Percentiles rank a stretch among this genome's conserved stretches.
Evolutionary conservation across 2,113 vertebrate species (phyloP).

Genomic region (Malurus alboscapulatus): DNA sequence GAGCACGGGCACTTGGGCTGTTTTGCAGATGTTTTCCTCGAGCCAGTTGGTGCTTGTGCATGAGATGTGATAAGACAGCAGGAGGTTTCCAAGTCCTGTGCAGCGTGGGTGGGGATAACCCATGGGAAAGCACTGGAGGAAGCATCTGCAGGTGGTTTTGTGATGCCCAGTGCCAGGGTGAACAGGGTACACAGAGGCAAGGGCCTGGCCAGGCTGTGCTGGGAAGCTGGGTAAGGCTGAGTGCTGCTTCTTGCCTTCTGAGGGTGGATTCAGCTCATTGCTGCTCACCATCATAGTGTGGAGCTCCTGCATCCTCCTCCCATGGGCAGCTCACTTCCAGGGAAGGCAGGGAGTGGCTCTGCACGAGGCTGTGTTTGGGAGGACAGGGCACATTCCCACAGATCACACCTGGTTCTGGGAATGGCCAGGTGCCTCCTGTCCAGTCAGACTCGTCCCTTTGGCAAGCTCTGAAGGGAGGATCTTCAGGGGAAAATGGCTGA

Average conservation of each 20-base stretch:
- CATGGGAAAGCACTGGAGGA: not conserved
- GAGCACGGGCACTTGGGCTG: rapidly evolving
- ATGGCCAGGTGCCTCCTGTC: not conserved
- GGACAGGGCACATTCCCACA: not conserved
- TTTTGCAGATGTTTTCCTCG: not conserved
- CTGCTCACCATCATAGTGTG: rapidly evolving
- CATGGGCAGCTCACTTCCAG: not conserved
- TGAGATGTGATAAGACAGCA: not conserved
- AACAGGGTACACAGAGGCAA: not conserved
- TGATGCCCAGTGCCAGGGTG: not conserved
- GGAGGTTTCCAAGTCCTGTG: not conserved
- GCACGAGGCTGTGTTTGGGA: not conserved
- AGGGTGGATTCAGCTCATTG: not conserved
- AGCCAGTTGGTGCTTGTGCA: not conserved
- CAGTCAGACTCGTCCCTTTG: not conserved
- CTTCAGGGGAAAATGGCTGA: not conserved
- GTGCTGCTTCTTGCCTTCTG: not conserved
- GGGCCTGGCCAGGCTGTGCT: not conserved
- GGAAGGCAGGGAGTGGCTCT: not conserved
- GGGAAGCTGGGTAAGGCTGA: not conserved
- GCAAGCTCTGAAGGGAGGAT: not conserved
- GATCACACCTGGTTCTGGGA: not conserved
- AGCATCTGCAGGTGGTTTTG: not conserved
- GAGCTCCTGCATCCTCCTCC: not conserved
- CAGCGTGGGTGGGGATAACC: not conserved